phyloP scores from a whole-genome alignment of 2,888 invertebrate species.

The Sarcophaga rosellei region DNA sequence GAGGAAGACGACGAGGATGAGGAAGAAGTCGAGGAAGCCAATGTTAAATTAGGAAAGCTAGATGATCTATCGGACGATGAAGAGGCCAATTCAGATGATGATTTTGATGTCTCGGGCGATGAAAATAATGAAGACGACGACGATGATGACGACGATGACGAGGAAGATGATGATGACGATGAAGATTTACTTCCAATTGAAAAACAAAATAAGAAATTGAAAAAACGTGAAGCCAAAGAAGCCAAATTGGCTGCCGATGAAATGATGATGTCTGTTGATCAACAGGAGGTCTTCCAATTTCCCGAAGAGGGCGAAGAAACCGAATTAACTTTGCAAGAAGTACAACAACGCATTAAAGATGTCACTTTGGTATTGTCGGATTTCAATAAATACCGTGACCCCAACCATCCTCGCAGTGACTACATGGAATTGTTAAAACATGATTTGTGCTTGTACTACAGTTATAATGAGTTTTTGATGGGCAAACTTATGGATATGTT shows the following conservation, averaged over 20 bases:
- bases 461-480: slow-evolving; percentile 98
- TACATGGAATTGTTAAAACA: slow-evolving; percentile 90
- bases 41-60: slow-evolving; percentile 76
- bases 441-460: slow-evolving; percentile 96
- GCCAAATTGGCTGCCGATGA: slow-evolving; percentile 90
- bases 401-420: slow-evolving; percentile 88
- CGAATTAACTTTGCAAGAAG: slow-evolving; percentile 88
- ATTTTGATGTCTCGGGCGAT: slow-evolving; percentile 80
- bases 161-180: slow-evolving; percentile 82
- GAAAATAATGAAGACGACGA: slow-evolving; percentile 78
- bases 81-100: slow-evolving; percentile 81
- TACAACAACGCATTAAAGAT: slow-evolving; percentile 95
- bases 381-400: slow-evolving; percentile 87
- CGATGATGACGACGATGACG: slow-evolving; percentile 76
- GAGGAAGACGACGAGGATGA: slow-evolving; percentile 71
- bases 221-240: slow-evolving; percentile 87
- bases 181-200: slow-evolving; percentile 92
- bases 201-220: slow-evolving; percentile 89
- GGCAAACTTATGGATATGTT: slow-evolving; percentile 94
- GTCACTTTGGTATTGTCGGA: slow-evolving; percentile 90
- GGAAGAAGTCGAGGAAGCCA: slow-evolving; percentile 73
- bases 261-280: slow-evolving; percentile 89
- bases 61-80: slow-evolving; percentile 75
- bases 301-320: slow-evolving; percentile 88
- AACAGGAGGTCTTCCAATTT: slow-evolving; percentile 89